phyloP scores from a whole-genome alignment of 2,113 vertebrate genomes.

The Cyphomyrus discorhynchus region DNA sequence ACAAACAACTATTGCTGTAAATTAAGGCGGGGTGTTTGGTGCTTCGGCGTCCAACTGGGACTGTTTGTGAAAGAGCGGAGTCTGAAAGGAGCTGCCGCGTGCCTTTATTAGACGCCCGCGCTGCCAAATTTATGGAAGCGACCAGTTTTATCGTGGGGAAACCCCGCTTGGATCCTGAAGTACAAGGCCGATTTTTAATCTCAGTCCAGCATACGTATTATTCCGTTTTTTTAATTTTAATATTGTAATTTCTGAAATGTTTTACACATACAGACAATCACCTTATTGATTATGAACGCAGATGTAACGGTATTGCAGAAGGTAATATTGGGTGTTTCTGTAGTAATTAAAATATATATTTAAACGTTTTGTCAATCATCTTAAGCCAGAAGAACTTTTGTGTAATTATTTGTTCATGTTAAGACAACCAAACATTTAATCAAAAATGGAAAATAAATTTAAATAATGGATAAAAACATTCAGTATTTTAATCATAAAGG shows the following conservation, averaged over 20 bases:
- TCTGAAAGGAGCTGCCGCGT: neutral
- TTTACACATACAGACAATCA: neutral
- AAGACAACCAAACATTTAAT: neutral
- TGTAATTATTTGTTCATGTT: neutral
- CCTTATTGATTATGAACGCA: neutral
- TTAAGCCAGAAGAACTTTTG: neutral
- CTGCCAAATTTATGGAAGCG: neutral
- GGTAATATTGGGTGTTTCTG: neutral
- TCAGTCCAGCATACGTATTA: neutral
- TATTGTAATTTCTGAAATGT: neutral
- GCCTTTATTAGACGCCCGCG: neutral
- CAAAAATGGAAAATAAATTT: neutral
- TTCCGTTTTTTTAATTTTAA: neutral
- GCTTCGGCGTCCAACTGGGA: neutral
- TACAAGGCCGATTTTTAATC: neutral
- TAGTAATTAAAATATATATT: neutral
- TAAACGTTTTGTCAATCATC: neutral
- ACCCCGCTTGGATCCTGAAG: neutral
- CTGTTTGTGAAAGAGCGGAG: neutral
- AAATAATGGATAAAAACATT: neutral
- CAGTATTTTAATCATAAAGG: neutral
- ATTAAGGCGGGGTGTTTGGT: neutral
- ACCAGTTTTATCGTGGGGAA: neutral
- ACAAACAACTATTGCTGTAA: neutral
- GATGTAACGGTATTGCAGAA: neutral